Evolutionary conservation across 2,888 invertebrate species (phyloP).

Genomic region (Tortrix viridana): DNA sequence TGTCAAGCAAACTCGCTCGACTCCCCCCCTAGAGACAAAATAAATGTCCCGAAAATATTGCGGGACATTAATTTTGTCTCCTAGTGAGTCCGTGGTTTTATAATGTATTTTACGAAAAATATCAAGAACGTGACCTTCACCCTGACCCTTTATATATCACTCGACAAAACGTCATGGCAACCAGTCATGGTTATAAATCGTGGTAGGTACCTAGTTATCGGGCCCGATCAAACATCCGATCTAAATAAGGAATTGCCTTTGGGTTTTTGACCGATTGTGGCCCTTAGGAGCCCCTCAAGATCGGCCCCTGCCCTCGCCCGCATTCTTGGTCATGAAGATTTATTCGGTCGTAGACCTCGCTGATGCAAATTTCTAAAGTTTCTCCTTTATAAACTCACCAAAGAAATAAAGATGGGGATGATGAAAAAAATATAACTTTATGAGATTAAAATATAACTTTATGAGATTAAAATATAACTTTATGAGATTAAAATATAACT

Average conservation of each 20-base stretch:
- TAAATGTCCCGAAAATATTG: too few species aligned
- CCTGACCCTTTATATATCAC: constrained; percentile 2
- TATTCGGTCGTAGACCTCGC: constrained; percentile 1
- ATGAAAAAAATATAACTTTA: too few species aligned
- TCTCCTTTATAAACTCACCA: background rate
- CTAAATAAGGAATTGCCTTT: constrained; percentile 10
- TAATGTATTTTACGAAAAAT: background rate
- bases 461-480: too few species aligned
- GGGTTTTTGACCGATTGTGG: constrained; percentile 7
- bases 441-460: too few species aligned
- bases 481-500: too few species aligned
- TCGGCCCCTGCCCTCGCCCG: background rate
- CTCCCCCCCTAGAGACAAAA: too few species aligned
- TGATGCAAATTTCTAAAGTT: background rate
- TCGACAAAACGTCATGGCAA: constrained; percentile 12
- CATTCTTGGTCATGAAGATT: background rate
- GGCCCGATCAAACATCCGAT: constrained; percentile 8
- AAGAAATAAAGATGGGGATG: background rate
- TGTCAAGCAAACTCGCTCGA: too few species aligned
- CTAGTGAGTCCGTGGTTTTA: too few species aligned
- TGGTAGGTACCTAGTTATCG: background rate
- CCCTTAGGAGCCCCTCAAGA: background rate
- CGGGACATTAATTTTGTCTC: too few species aligned
- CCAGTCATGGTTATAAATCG: background rate
- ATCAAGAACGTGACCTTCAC: constrained; percentile 6